Evolutionary conservation across 2,888 invertebrate genomes (phyloP).

Genomic region (Germaria angustata): DNA sequence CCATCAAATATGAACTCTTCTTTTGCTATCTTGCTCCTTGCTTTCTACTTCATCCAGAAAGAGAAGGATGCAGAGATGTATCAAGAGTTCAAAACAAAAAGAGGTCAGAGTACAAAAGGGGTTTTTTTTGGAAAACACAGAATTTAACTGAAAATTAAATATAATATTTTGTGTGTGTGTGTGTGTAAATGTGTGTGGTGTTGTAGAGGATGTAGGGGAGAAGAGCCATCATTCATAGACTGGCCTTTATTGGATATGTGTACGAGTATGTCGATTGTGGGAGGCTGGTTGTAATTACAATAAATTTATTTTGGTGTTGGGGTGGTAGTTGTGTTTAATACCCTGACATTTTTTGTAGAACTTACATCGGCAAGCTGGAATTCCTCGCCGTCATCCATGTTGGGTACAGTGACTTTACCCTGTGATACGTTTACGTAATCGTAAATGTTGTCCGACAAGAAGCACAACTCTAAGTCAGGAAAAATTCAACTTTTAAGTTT

Average conservation of each 20-base stretch:
- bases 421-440: conserved; percentile 97
- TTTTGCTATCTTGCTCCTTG: conserved; percentile 8
- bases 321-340: conserved; percentile 33
- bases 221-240: conserved; percentile 1
- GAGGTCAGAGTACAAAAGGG: conserved; percentile 67
- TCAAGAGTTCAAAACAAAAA: conserved; percentile 69
- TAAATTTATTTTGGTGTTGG: conserved; percentile 23
- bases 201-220: not conserved
- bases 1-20: conserved; percentile 41
- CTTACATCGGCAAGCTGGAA: conserved; percentile 93
- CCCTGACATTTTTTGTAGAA: conserved; percentile 74
- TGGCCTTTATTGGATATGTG: conserved; percentile 15
- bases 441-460: conserved; percentile 92
- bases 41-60: conserved; percentile 8
- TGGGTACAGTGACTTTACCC: conserved; percentile 97
- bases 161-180: conserved; percentile 60
- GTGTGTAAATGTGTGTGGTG: conserved; percentile 19
- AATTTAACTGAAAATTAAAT: conserved; percentile 62
- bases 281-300: conserved; percentile 19
- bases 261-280: not conserved
- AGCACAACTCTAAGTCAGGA: conserved; percentile 85
- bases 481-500: conserved; percentile 73
- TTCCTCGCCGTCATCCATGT: conserved; percentile 97
- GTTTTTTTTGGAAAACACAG: conserved; percentile 56
- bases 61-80: conserved; percentile 61